phyloP scores from a whole-genome alignment of 2,888 invertebrate species.

The Eurytoma adleriae region DNA sequence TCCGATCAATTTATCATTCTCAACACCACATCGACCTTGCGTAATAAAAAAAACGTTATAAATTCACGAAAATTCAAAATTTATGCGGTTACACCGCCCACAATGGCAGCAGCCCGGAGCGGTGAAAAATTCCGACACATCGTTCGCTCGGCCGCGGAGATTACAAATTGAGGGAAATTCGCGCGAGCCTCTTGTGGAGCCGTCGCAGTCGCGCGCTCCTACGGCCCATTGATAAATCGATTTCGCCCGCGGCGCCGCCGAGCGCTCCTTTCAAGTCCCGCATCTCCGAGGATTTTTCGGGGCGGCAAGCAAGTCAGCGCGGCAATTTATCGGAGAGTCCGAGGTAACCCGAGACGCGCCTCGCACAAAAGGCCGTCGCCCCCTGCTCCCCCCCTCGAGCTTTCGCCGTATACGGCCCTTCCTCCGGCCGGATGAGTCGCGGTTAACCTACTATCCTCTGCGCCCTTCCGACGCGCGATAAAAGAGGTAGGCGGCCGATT shows the following conservation, averaged over 20 bases:
- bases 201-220: background rate
- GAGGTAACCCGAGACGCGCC: background rate
- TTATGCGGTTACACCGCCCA: background rate
- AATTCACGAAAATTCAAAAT: no score
- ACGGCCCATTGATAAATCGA: background rate
- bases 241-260: background rate
- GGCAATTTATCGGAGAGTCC: background rate
- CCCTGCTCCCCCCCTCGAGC: no score
- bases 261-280: no score
- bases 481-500: background rate
- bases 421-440: background rate
- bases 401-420: no score
- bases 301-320: background rate
- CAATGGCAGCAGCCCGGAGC: background rate
- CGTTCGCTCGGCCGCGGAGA: background rate
- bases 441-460: slow-evolving; percentile 7
- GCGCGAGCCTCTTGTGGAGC: background rate
- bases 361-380: no score
- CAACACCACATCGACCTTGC: background rate
- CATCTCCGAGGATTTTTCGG: background rate
- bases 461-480: background rate
- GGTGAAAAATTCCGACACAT: background rate
- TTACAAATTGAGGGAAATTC: slow-evolving; percentile 2
- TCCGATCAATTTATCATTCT: no score
- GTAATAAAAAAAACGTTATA: background rate